Conservation (phyloP, 2,888 invertebrate species). For the Plemyria rubiginata region DNA sequence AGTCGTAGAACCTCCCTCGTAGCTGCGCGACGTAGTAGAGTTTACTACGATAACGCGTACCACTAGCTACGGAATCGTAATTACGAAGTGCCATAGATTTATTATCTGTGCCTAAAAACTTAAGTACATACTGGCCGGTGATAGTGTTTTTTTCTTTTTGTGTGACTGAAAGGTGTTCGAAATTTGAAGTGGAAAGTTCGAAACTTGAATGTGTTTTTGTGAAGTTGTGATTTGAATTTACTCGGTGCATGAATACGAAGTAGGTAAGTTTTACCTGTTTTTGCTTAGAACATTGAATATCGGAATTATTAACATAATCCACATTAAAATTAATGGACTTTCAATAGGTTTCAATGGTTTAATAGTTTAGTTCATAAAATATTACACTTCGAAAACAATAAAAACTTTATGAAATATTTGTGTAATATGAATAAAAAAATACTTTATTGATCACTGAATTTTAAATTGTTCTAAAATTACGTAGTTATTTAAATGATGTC, state of each 20-base stretch:
- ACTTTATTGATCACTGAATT: too few relatives aligned
- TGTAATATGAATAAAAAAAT: too few relatives aligned
- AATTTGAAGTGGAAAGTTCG: constrained; percentile 33
- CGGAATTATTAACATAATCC: too few relatives aligned
- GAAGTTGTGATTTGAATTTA: constrained; percentile 31
- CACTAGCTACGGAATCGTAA: constrained; percentile 4
- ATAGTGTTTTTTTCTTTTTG: constrained; percentile 7
- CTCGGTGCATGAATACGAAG: constrained; percentile 25
- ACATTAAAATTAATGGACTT: too few relatives aligned
- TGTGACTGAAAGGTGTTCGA: constrained; percentile 22
- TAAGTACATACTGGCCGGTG: background rate
- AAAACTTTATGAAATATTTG: too few relatives aligned
- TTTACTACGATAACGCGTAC: constrained; percentile 36
- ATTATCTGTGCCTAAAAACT: background rate
- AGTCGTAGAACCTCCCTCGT: constrained; percentile 52
- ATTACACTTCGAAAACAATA: too few relatives aligned
- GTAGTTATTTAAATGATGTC: too few relatives aligned
- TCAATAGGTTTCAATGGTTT: too few relatives aligned
- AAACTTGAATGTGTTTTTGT: constrained; percentile 36
- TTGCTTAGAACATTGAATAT: background rate
- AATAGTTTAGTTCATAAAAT: too few relatives aligned
- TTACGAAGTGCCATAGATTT: background rate
- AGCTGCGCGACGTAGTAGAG: constrained; percentile 49
- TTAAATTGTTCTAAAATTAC: too few relatives aligned
- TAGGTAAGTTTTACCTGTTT: constrained; percentile 29